Evolutionary conservation across 2,113 vertebrate species (phyloP).

Genomic region (Sitta europaea): DNA sequence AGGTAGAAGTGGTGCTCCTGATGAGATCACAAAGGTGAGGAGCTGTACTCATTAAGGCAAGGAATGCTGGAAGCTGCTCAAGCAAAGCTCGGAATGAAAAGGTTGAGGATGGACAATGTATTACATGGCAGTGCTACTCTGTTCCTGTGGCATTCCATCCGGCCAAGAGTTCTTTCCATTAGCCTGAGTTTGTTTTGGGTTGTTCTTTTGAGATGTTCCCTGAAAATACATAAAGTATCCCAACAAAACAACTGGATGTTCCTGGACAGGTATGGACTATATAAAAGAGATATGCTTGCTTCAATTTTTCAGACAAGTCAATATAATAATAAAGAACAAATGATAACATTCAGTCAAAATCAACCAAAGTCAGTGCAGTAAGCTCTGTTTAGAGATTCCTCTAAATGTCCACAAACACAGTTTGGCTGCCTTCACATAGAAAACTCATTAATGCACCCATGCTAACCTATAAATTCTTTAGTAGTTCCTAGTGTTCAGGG

Average conservation of each 20-base stretch:
- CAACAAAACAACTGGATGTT: not conserved
- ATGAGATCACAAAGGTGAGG: not conserved
- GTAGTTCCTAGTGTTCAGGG: not conserved
- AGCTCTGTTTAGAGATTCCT: not conserved
- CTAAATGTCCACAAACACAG: not conserved
- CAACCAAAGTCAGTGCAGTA: not conserved
- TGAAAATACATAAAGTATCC: not conserved
- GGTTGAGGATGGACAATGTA: not conserved
- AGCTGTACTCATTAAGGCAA: not conserved
- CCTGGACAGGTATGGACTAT: not conserved
- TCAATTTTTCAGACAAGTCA: not conserved
- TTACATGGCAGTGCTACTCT: not conserved
- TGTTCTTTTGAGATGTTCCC: not conserved
- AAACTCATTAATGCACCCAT: not conserved
- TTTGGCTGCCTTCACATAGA: not conserved
- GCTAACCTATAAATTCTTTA: not conserved
- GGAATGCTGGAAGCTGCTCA: not conserved
- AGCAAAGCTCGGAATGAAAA: not conserved
- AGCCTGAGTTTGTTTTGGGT: not conserved
- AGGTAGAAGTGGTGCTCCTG: not conserved
- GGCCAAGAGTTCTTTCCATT: not conserved
- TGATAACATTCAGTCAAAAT: not conserved
- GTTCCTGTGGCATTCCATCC: not conserved
- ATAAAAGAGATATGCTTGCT: not conserved
- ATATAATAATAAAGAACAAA: not conserved